Conservation (phyloP, 2,797 vertebrate genomes). For the Pangasius larnaudii region DNA sequence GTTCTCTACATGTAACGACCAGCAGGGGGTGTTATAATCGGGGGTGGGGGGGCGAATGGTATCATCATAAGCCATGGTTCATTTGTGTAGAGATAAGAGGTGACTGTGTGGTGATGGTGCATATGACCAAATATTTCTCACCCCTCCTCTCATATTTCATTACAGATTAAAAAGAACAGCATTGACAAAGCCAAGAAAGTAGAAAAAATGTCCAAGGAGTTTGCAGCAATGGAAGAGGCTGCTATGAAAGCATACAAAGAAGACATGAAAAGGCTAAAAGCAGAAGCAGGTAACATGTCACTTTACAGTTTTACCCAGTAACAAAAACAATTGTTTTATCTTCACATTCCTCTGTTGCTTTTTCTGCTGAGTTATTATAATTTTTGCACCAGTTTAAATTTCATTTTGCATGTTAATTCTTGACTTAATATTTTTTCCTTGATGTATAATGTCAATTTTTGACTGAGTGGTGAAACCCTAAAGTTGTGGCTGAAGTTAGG, state of each 20-base stretch:
- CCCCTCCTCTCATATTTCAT: conserved; percentile 45
- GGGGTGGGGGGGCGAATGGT: no score
- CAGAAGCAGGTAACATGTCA: conserved; percentile 67
- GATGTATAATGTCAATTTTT: background rate
- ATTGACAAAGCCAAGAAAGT: conserved; percentile 91
- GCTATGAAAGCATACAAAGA: conserved; percentile 92
- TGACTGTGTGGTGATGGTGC: conserved; percentile 5
- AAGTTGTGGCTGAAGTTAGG: background rate
- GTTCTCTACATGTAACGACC: background rate
- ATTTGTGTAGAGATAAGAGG: conserved; percentile 41
- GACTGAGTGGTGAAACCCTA: background rate
- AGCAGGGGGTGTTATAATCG: conserved; percentile 4
- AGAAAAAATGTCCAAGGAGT: conserved; percentile 88
- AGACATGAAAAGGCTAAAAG: conserved; percentile 90
- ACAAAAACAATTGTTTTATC: background rate
- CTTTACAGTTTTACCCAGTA: background rate
- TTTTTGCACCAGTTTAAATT: background rate
- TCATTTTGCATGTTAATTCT: background rate
- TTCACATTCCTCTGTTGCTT: background rate
- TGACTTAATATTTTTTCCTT: background rate
- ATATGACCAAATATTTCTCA: conserved; percentile 14
- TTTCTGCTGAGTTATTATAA: background rate
- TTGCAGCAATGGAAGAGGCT: conserved; percentile 95
- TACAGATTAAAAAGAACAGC: conserved; percentile 95
- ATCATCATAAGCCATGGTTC: background rate